Conservation (phyloP, 2,797 vertebrate species). For the Apogon hyalosoma region DNA sequence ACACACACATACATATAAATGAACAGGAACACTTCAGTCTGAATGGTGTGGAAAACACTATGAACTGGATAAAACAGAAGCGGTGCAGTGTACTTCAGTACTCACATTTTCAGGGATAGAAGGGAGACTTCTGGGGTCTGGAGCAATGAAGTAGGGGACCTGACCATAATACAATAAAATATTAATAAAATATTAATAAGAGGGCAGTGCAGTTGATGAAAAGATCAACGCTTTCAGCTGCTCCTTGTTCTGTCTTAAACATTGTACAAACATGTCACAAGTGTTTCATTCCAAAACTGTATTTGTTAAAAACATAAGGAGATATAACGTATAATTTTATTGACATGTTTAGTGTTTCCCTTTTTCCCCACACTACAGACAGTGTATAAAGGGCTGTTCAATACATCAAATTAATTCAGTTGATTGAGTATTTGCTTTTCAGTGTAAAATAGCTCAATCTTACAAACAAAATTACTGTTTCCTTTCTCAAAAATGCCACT, state of each 20-base stretch:
- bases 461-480: too few species aligned
- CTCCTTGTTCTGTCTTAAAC: slow-evolving; percentile 15
- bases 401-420: too few species aligned
- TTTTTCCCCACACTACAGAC: too few species aligned
- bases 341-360: too few species aligned
- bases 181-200: slow-evolving; percentile 4
- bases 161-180: slow-evolving; percentile 52
- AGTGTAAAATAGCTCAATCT: too few species aligned
- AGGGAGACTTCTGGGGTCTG: slow-evolving; percentile 87
- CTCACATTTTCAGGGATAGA: slow-evolving; percentile 94
- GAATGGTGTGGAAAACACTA: neutral
- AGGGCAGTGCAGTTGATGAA: neutral
- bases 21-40: slow-evolving; percentile 10
- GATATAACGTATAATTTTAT: neutral
- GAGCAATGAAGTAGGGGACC: slow-evolving; percentile 90
- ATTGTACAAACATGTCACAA: neutral
- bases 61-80: neutral
- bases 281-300: slow-evolving; percentile 57
- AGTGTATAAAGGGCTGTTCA: too few species aligned
- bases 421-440: too few species aligned
- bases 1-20: slow-evolving; percentile 33
- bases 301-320: slow-evolving; percentile 4
- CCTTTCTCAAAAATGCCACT: too few species aligned
- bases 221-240: neutral
- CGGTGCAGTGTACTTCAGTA: slow-evolving; percentile 7